These are phyloP conservation scores for Stenurella melanura DNA, from an alignment of 2,888 invertebrate genomes.

Conservation along the genomic window DNA sequence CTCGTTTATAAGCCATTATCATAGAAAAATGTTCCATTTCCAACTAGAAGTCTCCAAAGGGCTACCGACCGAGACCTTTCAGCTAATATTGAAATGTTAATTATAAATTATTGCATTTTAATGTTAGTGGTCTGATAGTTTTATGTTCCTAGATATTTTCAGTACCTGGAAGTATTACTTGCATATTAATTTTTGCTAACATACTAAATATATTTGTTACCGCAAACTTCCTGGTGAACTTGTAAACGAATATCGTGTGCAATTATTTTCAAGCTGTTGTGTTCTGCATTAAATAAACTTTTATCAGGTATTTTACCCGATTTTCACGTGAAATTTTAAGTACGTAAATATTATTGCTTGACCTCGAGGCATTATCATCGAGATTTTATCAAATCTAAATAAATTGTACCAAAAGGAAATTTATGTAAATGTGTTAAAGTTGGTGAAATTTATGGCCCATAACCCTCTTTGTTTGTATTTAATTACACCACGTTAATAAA, in stretches of 20 bases:
- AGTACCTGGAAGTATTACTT: too few species aligned
- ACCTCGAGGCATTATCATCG: slow-evolving; percentile 41
- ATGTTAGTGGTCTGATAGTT: too few species aligned
- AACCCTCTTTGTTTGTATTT: slow-evolving; percentile 40
- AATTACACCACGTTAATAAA: slow-evolving; percentile 31
- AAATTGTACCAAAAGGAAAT: slow-evolving; percentile 47
- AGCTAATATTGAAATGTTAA: too few species aligned
- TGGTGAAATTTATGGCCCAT: slow-evolving; percentile 39
- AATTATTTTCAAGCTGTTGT: not conserved
- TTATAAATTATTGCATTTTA: too few species aligned
- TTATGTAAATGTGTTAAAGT: slow-evolving; percentile 46
- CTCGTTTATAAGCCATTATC: too few species aligned
- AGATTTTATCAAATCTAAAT: slow-evolving; percentile 51
- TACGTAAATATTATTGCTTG: slow-evolving; percentile 37
- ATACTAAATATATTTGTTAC: not conserved
- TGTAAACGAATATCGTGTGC: not conserved
- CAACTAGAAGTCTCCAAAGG: too few species aligned
- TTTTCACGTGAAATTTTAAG: slow-evolving; percentile 37
- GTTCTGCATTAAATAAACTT: not conserved
- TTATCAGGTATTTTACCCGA: slow-evolving; percentile 33
- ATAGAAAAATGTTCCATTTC: too few species aligned
- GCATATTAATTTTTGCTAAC: not conserved
- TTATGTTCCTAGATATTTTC: too few species aligned
- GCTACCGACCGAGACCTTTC: too few species aligned
- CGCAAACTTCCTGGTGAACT: not conserved